Percentiles rank a stretch among this genome's conserved stretches.
Evolutionary conservation across 35 echinoderm and acorn worm species (phyloP).

Genomic region (Diadema setosum): DNA sequence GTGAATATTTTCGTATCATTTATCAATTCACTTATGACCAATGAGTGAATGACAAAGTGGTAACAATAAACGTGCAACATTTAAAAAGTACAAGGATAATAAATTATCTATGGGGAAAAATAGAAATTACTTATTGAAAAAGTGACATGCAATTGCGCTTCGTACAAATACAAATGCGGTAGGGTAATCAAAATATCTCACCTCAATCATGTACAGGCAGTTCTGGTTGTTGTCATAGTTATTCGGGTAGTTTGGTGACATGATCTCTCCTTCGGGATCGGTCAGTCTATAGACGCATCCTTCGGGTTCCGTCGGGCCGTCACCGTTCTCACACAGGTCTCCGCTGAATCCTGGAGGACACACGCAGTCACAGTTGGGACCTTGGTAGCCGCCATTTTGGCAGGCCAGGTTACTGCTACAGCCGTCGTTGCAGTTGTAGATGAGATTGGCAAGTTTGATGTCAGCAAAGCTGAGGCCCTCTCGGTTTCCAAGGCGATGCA

Average conservation of each 20-base stretch:
- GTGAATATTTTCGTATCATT: too few species aligned
- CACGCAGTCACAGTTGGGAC: constrained; percentile 13
- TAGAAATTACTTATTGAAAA: too few species aligned
- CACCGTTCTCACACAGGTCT: not conserved
- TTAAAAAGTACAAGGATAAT: too few species aligned
- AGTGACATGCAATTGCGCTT: too few species aligned
- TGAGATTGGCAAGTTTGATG: constrained; percentile 53
- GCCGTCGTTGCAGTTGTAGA: constrained; percentile 33
- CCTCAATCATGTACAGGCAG: constrained; percentile 20
- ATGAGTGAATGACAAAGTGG: too few species aligned
- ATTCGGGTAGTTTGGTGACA: constrained; percentile 4
- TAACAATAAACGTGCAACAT: too few species aligned
- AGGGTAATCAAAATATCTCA: too few species aligned
- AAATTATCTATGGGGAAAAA: too few species aligned
- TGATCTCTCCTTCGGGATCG: not conserved
- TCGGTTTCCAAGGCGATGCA: constrained; percentile 16
- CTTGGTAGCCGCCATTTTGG: constrained; percentile 52
- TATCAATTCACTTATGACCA: too few species aligned
- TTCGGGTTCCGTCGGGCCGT: not conserved
- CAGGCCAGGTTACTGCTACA: not conserved
- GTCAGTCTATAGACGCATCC: constrained; percentile 10
- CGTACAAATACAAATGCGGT: too few species aligned
- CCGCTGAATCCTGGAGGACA: constrained; percentile 51
- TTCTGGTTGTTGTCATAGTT: constrained; percentile 14
- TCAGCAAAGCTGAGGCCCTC: constrained; percentile 23